phyloP scores from a whole-genome alignment of 2,888 invertebrate species.

The Tetropium fuscum region DNA sequence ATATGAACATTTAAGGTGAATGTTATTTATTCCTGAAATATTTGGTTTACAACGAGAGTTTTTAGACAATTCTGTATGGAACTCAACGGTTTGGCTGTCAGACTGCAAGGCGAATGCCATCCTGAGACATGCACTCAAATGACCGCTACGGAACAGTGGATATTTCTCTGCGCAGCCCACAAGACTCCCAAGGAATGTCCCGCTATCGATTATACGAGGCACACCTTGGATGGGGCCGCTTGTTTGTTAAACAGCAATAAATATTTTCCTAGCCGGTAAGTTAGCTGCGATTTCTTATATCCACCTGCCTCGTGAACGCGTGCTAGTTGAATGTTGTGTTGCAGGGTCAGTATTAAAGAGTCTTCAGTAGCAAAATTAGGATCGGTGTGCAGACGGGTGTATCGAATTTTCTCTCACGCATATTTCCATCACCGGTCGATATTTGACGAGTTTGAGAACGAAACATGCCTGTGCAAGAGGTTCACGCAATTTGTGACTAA shows the following conservation, averaged over 20 bases:
- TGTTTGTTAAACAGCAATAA: conserved; percentile 99
- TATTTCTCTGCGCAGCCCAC: conserved; percentile 99
- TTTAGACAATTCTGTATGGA: conserved; percentile 98
- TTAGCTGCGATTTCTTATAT: too few species aligned
- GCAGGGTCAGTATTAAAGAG: conserved; percentile 98
- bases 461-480: conserved; percentile 93
- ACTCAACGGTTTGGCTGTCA: conserved; percentile 97
- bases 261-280: conserved; percentile 98
- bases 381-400: conserved; percentile 97
- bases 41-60: conserved; percentile 6
- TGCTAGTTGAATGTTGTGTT: conserved; percentile 52
- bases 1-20: conserved; percentile 94
- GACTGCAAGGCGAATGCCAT: conserved; percentile 95
- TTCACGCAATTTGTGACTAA: conserved; percentile 99
- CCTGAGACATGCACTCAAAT: conserved; percentile 98
- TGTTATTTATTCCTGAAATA: not conserved
- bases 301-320: not conserved
- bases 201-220: conserved; percentile 98
- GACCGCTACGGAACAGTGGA: conserved; percentile 99
- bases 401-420: conserved; percentile 99
- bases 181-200: conserved; percentile 99
- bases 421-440: conserved; percentile 97
- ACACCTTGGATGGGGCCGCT: conserved; percentile 98
- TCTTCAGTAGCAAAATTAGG: conserved; percentile 98
- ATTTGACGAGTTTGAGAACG: conserved; percentile 98